These are phyloP conservation scores for Epistrophe grossulariae DNA, from an alignment of 2,888 invertebrate genomes.

Conservation along the genomic window DNA sequence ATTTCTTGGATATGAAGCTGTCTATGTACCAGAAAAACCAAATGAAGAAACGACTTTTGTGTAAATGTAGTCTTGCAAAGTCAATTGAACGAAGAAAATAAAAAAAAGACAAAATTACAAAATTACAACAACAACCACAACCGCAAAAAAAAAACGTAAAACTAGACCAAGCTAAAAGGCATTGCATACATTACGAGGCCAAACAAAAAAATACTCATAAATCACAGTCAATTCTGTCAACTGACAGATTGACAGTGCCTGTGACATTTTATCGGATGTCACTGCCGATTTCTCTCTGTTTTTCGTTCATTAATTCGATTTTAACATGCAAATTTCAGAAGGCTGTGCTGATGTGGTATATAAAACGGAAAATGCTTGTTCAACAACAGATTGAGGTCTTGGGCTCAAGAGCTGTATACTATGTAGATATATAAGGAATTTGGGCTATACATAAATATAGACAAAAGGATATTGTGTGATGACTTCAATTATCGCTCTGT, in stretches of 20 bases:
- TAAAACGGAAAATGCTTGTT: slow-evolving; percentile 7
- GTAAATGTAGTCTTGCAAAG: slow-evolving; percentile 23
- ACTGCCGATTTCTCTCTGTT: slow-evolving; percentile 48
- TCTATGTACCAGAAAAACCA: not conserved
- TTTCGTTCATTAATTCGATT: slow-evolving; percentile 71
- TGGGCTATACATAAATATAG: not conserved
- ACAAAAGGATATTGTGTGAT: slow-evolving; percentile 44
- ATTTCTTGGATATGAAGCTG: slow-evolving; percentile 37
- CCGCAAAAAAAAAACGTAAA: not conserved
- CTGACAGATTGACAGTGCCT: slow-evolving; percentile 74
- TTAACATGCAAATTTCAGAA: slow-evolving; percentile 61
- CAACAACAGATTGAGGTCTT: slow-evolving; percentile 41
- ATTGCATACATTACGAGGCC: slow-evolving; percentile 57
- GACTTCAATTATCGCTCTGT: slow-evolving; percentile 64
- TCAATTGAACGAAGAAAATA: slow-evolving; percentile 68
- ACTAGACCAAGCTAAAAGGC: slow-evolving; percentile 21
- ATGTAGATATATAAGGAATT: no score
- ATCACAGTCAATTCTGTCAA: slow-evolving; percentile 69
- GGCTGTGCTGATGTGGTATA: not conserved
- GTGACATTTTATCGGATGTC: slow-evolving; percentile 68
- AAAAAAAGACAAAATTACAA: slow-evolving; percentile 24
- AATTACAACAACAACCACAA: slow-evolving; percentile 21
- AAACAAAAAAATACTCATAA: slow-evolving; percentile 60
- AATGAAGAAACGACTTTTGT: not conserved
- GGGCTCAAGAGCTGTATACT: not conserved